Conservation (phyloP, 2,797 vertebrate genomes). For the Myiotriccus ornatus region DNA sequence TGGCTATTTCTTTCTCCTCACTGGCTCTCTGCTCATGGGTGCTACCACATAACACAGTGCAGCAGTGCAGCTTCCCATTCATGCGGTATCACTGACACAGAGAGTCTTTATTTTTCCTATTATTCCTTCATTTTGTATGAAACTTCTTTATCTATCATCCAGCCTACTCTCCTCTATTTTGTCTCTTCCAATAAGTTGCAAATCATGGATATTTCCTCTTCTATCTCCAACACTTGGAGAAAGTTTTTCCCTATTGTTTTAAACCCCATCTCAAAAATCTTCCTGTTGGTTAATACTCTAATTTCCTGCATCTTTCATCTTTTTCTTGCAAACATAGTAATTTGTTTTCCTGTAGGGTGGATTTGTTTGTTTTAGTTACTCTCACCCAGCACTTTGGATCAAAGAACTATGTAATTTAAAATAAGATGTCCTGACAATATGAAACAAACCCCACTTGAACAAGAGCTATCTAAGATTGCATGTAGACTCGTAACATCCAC, state of each 20-base stretch:
- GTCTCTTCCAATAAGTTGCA: neutral
- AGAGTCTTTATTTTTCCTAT: neutral
- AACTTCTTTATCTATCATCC: neutral
- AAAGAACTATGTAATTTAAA: constrained; percentile 43
- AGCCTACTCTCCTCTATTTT: neutral
- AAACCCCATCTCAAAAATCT: neutral
- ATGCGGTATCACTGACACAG: neutral
- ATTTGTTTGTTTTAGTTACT: constrained; percentile 53
- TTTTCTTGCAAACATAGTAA: constrained; percentile 17
- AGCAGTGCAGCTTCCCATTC: neutral
- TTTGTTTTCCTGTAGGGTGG: constrained; percentile 30
- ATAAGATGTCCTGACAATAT: neutral
- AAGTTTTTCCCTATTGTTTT: neutral
- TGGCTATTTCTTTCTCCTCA: neutral
- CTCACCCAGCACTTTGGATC: constrained; percentile 35
- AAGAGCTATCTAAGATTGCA: neutral
- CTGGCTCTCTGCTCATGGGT: neutral
- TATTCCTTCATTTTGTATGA: neutral
- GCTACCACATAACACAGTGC: neutral
- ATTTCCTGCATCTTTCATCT: neutral
- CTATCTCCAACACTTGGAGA: neutral
- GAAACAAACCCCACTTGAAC: neutral
- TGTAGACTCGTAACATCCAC: neutral
- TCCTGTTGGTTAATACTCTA: neutral
- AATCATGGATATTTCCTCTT: neutral